Conservation (phyloP, 1,140 invertebrate species). For the Marisa cornuarietis region DNA sequence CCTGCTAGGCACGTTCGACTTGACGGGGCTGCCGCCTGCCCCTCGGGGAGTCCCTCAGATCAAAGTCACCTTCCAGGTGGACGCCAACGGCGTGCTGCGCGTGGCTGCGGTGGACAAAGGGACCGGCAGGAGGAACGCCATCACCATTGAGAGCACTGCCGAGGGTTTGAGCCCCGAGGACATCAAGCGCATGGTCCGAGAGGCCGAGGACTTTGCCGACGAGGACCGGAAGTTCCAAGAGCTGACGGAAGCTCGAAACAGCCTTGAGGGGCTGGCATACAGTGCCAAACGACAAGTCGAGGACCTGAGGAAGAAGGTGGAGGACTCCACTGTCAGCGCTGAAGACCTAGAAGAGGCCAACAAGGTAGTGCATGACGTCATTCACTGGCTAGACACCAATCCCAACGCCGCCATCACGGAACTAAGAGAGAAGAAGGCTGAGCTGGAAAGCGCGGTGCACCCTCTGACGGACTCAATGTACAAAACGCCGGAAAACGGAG, state of each 20-base stretch:
- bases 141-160: constrained; percentile 98
- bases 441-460: constrained; percentile 91
- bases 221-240: constrained; percentile 96
- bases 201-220: constrained; percentile 93
- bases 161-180: constrained; percentile 96
- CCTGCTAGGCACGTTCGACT: constrained; percentile 95
- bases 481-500: constrained; percentile 77
- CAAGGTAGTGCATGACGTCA: constrained; percentile 89
- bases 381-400: constrained; percentile 97
- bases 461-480: constrained; percentile 97
- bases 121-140: constrained; percentile 97
- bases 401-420: constrained; percentile 91
- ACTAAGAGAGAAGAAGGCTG: constrained; percentile 95
- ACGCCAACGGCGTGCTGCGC: constrained; percentile 96
- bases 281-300: constrained; percentile 91
- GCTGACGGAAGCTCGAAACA: constrained; percentile 87
- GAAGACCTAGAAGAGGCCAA: constrained; percentile 95
- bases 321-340: constrained; percentile 90
- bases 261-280: constrained; percentile 96
- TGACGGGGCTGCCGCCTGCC: constrained; percentile 97
- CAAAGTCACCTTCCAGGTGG: constrained; percentile 98
- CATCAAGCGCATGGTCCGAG: constrained; percentile 96
- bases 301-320: constrained; percentile 79
- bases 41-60: constrained; percentile 98
- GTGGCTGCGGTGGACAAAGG: constrained; percentile 97